These are phyloP conservation scores for Menidia menidia DNA, from an alignment of 2,797 vertebrate species.

Conservation along the genomic window DNA sequence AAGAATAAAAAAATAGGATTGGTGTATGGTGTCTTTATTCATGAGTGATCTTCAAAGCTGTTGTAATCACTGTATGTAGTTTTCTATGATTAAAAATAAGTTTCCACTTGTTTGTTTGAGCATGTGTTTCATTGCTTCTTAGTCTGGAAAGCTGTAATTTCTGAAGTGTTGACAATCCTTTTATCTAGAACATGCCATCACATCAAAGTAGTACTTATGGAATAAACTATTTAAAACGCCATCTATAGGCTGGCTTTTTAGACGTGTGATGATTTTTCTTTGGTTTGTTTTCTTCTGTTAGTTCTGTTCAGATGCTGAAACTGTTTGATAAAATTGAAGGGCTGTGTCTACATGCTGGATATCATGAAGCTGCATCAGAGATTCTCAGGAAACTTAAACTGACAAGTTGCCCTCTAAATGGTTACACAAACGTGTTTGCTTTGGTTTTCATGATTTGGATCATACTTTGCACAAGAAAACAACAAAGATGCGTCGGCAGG, in stretches of 20 bases:
- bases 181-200: constrained; percentile 22
- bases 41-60: constrained; percentile 16
- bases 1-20: constrained; percentile 13
- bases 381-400: constrained; percentile 14
- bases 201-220: constrained; percentile 55
- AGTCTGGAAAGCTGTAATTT: constrained; percentile 16
- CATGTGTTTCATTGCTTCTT: constrained; percentile 4
- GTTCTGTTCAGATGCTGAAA: constrained; percentile 13
- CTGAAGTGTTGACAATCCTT: constrained; percentile 14
- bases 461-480: no score
- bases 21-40: constrained; percentile 14
- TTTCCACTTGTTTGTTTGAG: constrained; percentile 22
- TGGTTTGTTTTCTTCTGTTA: constrained; percentile 24
- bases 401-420: constrained; percentile 43
- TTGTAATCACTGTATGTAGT: constrained; percentile 24
- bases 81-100: constrained; percentile 38
- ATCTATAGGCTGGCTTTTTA: constrained; percentile 37
- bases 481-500: no score
- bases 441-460: constrained; percentile 20
- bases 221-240: constrained; percentile 34
- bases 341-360: background rate
- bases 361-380: background rate
- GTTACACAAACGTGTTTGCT: constrained; percentile 26
- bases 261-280: constrained; percentile 28
- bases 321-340: background rate